Base-by-base conservation (phyloP, 2,797 vertebrate species). In the Melanotaenia boesemani region DNA sequence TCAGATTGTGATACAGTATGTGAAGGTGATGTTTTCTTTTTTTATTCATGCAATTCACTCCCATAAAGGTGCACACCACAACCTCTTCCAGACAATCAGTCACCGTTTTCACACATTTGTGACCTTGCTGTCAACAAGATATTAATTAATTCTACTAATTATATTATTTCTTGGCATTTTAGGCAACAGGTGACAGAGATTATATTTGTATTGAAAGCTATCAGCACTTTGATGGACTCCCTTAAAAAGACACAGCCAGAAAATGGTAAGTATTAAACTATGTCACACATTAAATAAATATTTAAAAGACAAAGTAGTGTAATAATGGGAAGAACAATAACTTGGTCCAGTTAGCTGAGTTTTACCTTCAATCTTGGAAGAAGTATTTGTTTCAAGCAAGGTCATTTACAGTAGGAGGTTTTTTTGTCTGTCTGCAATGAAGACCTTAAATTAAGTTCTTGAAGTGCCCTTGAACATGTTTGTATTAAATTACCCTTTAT, bases 101-200 rank as follows among this genome's bases (percentile, higher is more conserved):
- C 39, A 26, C 50, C 50, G 3, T 10, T 24, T 54, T 24, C 22
- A 12, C 50, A 24, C 6, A 24, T 10, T 54, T 13, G 22, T 22
- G 8, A 22, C 10, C 50, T 24, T 13, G 11, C 16, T 24, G 10
- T 54, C 22, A n/a, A 48, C 46, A 48, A n/a, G 6, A 48, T 48
- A 20, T n/a, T n/a, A n/a, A 30, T 30, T 30, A 30, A 30, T n/a
- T n/a, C n/a, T n/a, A 0, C 72, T 76, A 58, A 82, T 61, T 24
- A n/a, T 46, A 7, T 3, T 55, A 36, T 72, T 70, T 74, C 75
- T 68, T 81, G 74, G 44, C 8, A 36, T 88, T 94, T 50, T 78
- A 99, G 98, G 94, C 98, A 99, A 91, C 98, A 98, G 94, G 97
- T 99, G 91, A 98, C 98, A 20, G 98, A 99, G 95, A 99, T 99